Base-by-base conservation (phyloP, 2,113 vertebrate genomes). In the Tachuris rubrigastra region DNA sequence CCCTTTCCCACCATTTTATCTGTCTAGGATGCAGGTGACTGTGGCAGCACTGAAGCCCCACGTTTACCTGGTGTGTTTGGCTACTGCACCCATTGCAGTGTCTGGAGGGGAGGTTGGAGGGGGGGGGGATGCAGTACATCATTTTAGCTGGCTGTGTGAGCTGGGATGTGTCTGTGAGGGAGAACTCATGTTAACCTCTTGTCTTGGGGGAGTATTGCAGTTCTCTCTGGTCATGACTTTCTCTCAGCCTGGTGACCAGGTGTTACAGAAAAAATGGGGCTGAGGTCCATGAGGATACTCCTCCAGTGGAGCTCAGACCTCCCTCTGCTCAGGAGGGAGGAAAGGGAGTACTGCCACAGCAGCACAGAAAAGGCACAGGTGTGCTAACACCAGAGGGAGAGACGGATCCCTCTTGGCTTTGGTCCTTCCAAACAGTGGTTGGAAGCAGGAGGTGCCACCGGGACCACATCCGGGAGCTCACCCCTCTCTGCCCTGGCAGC, bases 81-180 rank as follows among this genome's bases (percentile, higher is more conserved):
- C 37, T 87, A 1, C 37, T 1, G 3, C 14, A 24, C 5, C 24
- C 0, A 0, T 53, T 46, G 42, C 0, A 0, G 23, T 42, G 74
- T n/a, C 28, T 66, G 37, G 20, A 28, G 17, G 22, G 18, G 3
- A 14, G 9, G n/a, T n/a, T n/a, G n/a, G n/a, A 10, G 52, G 9
- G 2, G 0, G 9, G 1, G 22, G 56, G 5, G 5, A 30, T 76
- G 49, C 44, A 27, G 3, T 17, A 1, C 4, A 14, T 59, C 2
- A 0, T 35, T 42, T 56, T 7, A 47, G 17, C 28, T 27, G 7
- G 3, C 12, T 12, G 12, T 33, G 53, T 41, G 33, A 87, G 47
- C 76, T 53, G 3, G 35, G 33, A 49, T 60, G 25, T 53, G n/a
- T 37, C 39, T 56, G 4, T 1, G 4, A 79, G 41, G 28, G 31